These are phyloP conservation scores for Tetraneura akinire DNA, from an alignment of 1,140 invertebrate species.

Conservation along the genomic window DNA sequence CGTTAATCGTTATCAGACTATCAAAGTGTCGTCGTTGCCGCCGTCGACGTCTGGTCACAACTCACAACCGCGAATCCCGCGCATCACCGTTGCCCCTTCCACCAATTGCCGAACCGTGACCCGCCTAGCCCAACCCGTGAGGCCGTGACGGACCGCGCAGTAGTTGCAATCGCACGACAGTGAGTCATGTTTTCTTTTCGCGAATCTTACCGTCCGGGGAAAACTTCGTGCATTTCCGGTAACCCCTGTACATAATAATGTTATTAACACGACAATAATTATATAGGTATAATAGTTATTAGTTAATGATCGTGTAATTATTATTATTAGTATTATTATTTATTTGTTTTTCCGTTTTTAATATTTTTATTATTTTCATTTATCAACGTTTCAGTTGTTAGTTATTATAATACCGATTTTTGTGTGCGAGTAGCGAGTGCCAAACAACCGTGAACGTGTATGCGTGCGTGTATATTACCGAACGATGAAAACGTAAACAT, in stretches of 20 bases:
- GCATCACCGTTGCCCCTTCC: not conserved
- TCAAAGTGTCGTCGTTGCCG: no score
- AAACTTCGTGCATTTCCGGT: slow-evolving; percentile 36
- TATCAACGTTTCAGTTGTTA: no score
- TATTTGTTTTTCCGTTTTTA: no score
- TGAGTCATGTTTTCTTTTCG: slow-evolving; percentile 32
- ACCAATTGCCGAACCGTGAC: not conserved
- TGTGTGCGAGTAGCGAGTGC: no score
- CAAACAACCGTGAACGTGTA: not conserved
- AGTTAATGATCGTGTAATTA: no score
- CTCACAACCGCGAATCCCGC: not conserved
- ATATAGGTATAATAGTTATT: no score
- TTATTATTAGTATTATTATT: not conserved
- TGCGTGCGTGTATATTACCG: not conserved
- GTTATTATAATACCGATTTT: no score
- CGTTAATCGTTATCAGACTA: not conserved
- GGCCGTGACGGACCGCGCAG: not conserved
- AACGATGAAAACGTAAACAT: not conserved
- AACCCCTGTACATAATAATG: not conserved
- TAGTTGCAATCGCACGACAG: slow-evolving; percentile 12
- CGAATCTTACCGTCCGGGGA: not conserved
- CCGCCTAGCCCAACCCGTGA: not conserved
- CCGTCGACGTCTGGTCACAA: not conserved
- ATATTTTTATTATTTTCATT: no score
- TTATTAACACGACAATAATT: no score